A percentile compares a stretch with the other conserved stretches of the same genome.
Conservation (phyloP, 2,888 invertebrate species). For the Monopis laevigella region DNA sequence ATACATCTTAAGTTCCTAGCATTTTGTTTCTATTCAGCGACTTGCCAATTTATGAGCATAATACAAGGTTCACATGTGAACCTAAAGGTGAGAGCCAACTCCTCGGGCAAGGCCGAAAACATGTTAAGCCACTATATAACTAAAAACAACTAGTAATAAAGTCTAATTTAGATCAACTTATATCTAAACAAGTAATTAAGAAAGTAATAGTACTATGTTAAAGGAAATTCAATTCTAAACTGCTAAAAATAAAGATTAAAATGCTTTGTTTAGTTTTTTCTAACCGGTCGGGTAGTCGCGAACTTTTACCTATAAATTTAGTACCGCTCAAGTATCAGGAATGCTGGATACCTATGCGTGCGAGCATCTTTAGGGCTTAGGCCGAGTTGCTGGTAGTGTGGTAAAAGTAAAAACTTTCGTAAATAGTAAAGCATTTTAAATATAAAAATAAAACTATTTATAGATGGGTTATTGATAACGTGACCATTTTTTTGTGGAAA, state of each 20-base stretch:
- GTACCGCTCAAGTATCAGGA: slow-evolving; percentile 5
- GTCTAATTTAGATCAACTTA: slow-evolving; percentile 35
- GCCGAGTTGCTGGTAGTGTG: no score
- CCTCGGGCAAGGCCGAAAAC: slow-evolving; percentile 56
- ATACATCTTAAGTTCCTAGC: background rate
- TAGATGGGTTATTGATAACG: no score
- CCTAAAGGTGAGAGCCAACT: slow-evolving; percentile 61
- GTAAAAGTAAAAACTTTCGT: no score
- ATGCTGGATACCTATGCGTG: slow-evolving; percentile 5
- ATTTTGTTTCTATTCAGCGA: background rate
- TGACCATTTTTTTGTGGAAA: no score
- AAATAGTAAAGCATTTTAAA: background rate
- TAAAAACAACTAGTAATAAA: slow-evolving; percentile 37
- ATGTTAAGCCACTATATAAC: background rate
- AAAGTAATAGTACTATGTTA: slow-evolving; percentile 29
- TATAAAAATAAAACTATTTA: background rate
- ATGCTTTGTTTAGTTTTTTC: slow-evolving; percentile 15
- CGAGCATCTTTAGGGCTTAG: slow-evolving; percentile 2
- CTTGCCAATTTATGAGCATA: slow-evolving; percentile 3
- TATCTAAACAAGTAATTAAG: slow-evolving; percentile 23
- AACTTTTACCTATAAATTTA: slow-evolving; percentile 68
- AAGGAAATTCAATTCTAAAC: background rate
- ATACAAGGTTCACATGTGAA: slow-evolving; percentile 62
- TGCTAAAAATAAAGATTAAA: slow-evolving; percentile 1
- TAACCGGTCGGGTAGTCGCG: slow-evolving; percentile 60